Percentiles rank a stretch among this genome's conserved stretches.
These are phyloP conservation scores for Stratiomys singularior DNA, from an alignment of 2,888 invertebrate genomes.

Conservation along the genomic window DNA sequence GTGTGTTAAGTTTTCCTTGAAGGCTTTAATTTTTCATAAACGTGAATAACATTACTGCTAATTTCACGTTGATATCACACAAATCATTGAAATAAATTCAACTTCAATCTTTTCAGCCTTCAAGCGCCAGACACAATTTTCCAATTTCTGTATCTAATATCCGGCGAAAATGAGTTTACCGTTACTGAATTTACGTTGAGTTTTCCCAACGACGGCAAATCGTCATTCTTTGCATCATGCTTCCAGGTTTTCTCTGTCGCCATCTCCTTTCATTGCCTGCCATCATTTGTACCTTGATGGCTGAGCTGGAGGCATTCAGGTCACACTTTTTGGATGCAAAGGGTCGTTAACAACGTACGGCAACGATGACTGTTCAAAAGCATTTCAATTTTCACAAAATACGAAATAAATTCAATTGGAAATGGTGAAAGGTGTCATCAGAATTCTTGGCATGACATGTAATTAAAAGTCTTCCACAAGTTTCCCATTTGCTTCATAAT, in stretches of 20 bases:
- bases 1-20: too few species aligned
- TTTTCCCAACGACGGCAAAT: not conserved
- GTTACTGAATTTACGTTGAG: not conserved
- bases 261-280: too few species aligned
- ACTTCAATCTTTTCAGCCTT: too few species aligned
- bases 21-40: too few species aligned
- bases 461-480: slow-evolving; percentile 16
- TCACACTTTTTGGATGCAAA: not conserved
- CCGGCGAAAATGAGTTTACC: not conserved
- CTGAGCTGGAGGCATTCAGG: too few species aligned
- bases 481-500: not conserved
- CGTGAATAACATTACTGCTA: too few species aligned
- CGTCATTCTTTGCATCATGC: too few species aligned
- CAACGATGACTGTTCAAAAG: slow-evolving; percentile 6
- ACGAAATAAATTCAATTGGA: not conserved
- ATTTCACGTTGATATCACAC: too few species aligned
- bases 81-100: too few species aligned
- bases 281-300: too few species aligned
- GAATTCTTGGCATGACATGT: slow-evolving; percentile 7
- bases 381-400: slow-evolving; percentile 3
- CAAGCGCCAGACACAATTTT: slow-evolving; percentile 5
- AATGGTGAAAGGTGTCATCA: slow-evolving; percentile 17
- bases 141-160: slow-evolving; percentile 1
- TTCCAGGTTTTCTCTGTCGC: too few species aligned
- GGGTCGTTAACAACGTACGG: not conserved